These are phyloP conservation scores for Cygnus atratus DNA, from an alignment of 2,113 vertebrate species.

Conservation along the genomic window DNA sequence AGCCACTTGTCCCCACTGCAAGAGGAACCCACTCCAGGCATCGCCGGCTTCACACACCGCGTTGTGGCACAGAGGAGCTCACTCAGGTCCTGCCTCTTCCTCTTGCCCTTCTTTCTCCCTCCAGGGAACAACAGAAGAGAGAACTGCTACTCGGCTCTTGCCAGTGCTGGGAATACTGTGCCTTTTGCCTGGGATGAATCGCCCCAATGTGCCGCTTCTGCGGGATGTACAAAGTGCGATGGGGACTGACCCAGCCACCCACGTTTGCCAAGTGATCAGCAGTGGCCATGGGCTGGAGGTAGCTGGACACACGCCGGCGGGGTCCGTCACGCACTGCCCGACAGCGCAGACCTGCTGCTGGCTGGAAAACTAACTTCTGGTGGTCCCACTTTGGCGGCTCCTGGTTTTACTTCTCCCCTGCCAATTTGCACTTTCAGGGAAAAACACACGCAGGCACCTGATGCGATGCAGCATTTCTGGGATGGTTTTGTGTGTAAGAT, in stretches of 20 bases:
- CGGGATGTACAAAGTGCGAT: conserved; percentile 61
- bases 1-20: background rate
- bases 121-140: background rate
- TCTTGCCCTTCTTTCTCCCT: background rate
- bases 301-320: background rate
- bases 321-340: background rate
- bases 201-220: background rate
- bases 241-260: background rate
- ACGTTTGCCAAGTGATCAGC: conserved; percentile 41
- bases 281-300: conserved; percentile 29
- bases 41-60: background rate
- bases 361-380: conserved; percentile 15
- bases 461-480: conserved; percentile 52
- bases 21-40: background rate
- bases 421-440: conserved; percentile 26
- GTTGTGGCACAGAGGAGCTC: background rate
- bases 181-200: conserved; percentile 56
- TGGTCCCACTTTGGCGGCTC: background rate
- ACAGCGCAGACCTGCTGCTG: conserved; percentile 11
- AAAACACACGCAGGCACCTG: background rate
- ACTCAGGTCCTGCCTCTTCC: background rate
- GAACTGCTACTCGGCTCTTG: background rate
- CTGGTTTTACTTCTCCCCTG: background rate
- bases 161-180: conserved; percentile 57
- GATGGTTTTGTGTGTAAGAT: conserved; percentile 47